Base-by-base conservation (phyloP, 2,113 vertebrate genomes). In the Catharus bicknelli region DNA sequence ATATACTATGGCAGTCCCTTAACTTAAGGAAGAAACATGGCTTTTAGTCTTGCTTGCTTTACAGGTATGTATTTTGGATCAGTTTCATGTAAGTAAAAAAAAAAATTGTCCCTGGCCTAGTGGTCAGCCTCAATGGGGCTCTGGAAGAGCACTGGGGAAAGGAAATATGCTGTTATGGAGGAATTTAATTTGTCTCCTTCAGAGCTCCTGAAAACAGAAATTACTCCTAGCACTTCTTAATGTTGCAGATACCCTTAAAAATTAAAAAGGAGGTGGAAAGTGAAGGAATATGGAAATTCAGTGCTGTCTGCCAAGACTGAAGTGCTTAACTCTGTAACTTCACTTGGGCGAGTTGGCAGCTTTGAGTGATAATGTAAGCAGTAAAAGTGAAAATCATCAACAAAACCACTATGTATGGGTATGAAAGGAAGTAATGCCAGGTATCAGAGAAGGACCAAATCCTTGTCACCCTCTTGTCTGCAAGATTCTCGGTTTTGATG, bases 341-440 rank as follows among this genome's bases (percentile, higher is more conserved):
- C 58, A 19, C 27, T 18, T 8, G 43, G 34, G 29, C 6, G 5
- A 70, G 57, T 1, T 50, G 58, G 85, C 36, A 53, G 68, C 50
- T 76, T 48, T 77, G 54, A 64, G 50, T 11, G 29, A 32, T 45
- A 43, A 7, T 1, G 2, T 30, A 22, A 55, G 43, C 29, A 12
- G 29, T 48, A 53, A 9, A 29, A 4, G 5, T 92, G 48, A 43
- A 63, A 79, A 59, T 54, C 29, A 19, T 47, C 32, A 23, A 14
- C 29, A 61, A 19, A 83, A 9, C 8, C 22, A 3, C 16, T 36
- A 4, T 1, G 1, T 16, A 4, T 25, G 1, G 19, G 3, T 25
- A 21, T 0, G 5, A 40, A 57, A 45, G 30, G 57, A 63, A 17
- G 26, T n/a, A 13, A 32, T 9, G 26, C 8, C 18, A 16, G 4